Conservation (phyloP, 1,140 invertebrate genomes). For the Caenorhabditis briggsae region DNA sequence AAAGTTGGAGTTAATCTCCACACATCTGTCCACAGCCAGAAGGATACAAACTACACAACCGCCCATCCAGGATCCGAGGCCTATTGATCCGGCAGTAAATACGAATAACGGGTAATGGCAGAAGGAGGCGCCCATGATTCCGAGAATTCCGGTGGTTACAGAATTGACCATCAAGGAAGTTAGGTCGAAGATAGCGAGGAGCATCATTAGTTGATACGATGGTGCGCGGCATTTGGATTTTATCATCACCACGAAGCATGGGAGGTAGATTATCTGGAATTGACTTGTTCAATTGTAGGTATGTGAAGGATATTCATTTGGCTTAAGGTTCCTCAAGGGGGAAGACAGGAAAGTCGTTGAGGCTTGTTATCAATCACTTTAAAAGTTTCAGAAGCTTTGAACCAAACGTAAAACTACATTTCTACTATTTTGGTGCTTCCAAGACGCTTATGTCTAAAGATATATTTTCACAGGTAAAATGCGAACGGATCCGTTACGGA, state of each 20-base stretch:
- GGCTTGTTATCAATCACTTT: too few species aligned
- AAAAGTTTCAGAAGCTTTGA: too few species aligned
- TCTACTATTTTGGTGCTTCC: too few species aligned
- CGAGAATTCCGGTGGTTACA: constrained; percentile 39
- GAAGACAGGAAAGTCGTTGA: too few species aligned
- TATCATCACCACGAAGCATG: constrained; percentile 44
- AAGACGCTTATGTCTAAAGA: too few species aligned
- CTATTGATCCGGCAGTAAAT: neutral
- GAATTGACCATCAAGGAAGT: constrained; percentile 27
- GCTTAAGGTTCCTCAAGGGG: too few species aligned
- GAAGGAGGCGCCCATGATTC: constrained; percentile 49
- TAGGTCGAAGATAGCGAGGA: constrained; percentile 58
- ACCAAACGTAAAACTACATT: too few species aligned
- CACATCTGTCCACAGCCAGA: constrained; percentile 33
- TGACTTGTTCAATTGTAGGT: too few species aligned
- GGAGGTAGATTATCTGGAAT: constrained; percentile 86
- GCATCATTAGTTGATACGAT: constrained; percentile 50
- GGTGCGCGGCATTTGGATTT: neutral
- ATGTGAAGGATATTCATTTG: too few species aligned
- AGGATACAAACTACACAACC: constrained; percentile 40
- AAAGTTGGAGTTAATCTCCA: constrained; percentile 1
- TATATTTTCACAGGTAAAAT: too few species aligned
- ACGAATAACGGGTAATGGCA: constrained; percentile 41
- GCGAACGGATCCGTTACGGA: too few species aligned
- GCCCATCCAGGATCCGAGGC: neutral